Conservation (phyloP, 2,113 vertebrate genomes). For the Tetrao urogallus region DNA sequence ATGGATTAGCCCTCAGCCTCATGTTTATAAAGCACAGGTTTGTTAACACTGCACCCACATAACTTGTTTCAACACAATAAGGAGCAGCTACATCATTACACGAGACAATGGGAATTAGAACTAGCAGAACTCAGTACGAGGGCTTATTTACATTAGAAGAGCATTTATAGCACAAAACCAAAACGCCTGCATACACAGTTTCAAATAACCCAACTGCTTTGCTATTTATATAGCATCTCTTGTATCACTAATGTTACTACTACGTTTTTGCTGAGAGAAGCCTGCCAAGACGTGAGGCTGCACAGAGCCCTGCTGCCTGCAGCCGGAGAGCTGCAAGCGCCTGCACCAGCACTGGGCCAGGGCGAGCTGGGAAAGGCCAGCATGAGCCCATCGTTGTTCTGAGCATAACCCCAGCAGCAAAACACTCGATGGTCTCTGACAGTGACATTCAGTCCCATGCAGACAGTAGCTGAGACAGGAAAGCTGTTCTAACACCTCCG, state of each 20-base stretch:
- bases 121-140: neutral
- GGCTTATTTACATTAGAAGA: neutral
- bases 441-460: neutral
- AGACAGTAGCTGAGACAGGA: neutral
- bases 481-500: neutral
- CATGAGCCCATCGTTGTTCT: neutral
- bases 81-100: neutral
- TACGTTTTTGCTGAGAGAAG: neutral
- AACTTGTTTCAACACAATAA: neutral
- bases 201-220: neutral
- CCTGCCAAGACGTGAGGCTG: neutral
- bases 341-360: neutral
- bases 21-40: neutral
- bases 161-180: neutral
- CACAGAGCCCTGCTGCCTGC: neutral
- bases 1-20: neutral
- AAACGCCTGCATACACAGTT: neutral
- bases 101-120: accelerated
- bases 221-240: neutral
- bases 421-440: neutral
- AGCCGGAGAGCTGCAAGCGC: neutral
- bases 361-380: neutral
- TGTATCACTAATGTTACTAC: neutral
- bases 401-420: neutral
- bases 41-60: neutral